Conservation (phyloP, 2,888 invertebrate species). For the Timema cristinae region DNA sequence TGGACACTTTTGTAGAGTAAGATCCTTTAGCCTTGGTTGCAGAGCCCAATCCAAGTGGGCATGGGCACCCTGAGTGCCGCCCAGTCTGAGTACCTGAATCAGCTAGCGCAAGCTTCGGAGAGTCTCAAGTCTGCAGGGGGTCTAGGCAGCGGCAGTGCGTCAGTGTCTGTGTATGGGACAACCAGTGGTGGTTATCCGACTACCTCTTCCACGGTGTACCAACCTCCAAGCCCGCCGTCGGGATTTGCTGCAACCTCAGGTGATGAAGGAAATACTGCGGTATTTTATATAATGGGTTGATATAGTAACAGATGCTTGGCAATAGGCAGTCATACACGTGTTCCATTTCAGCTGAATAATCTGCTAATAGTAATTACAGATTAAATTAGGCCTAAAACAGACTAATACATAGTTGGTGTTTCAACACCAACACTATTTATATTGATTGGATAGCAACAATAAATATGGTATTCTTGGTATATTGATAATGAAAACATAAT, state of each 20-base stretch:
- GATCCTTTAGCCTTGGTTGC: slow-evolving; percentile 24
- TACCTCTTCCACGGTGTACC: slow-evolving; percentile 30
- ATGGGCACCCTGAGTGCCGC: slow-evolving; percentile 49
- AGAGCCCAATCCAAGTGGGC: slow-evolving; percentile 35
- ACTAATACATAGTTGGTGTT: too few relatives aligned
- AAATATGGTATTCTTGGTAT: too few relatives aligned
- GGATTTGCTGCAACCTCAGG: slow-evolving; percentile 28
- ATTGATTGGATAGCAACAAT: too few relatives aligned
- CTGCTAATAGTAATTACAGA: too few relatives aligned
- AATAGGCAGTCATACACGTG: too few relatives aligned
- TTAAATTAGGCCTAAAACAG: too few relatives aligned
- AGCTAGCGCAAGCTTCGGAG: slow-evolving; percentile 54
- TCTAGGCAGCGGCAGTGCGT: slow-evolving; percentile 34
- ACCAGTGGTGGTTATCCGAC: slow-evolving; percentile 27
- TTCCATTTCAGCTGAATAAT: too few relatives aligned
- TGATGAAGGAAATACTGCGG: not conserved
- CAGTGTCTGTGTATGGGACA: slow-evolving; percentile 27
- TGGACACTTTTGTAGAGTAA: not conserved
- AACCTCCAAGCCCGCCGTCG: slow-evolving; percentile 31
- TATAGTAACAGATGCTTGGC: too few relatives aligned
- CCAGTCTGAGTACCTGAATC: slow-evolving; percentile 56
- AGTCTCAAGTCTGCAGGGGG: slow-evolving; percentile 52
- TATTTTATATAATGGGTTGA: not conserved
- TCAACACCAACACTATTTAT: too few relatives aligned
- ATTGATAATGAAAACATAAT: too few relatives aligned